phyloP scores from a whole-genome alignment of 92 coral and sea anemone species.

The Zoanthus solanderi region DNA sequence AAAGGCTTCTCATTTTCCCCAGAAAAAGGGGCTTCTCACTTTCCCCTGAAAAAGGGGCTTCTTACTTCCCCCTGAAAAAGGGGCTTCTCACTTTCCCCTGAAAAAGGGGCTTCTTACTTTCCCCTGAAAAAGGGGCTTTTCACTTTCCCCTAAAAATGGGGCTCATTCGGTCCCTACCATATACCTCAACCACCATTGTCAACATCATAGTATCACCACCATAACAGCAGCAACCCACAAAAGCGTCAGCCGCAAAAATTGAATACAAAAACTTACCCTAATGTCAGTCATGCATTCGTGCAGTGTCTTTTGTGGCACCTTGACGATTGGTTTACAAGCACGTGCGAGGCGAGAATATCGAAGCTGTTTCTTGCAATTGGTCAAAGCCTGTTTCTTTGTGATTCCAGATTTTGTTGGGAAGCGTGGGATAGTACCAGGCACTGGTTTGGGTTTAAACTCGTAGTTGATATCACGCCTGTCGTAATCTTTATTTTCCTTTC shows the following conservation, averaged over 20 bases:
- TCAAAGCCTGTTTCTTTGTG: slow-evolving; percentile 61
- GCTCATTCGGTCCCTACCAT: too few species aligned
- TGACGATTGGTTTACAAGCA: slow-evolving; percentile 65
- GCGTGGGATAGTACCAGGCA: slow-evolving; percentile 45
- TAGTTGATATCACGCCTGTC: slow-evolving; percentile 80
- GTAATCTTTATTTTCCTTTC: slow-evolving; percentile 74
- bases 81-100: too few species aligned
- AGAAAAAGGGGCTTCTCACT: too few species aligned
- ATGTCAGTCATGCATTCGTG: slow-evolving; percentile 81
- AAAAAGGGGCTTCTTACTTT: too few species aligned
- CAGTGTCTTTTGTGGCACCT: slow-evolving; percentile 29
- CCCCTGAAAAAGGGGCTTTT: too few species aligned
- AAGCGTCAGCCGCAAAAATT: not conserved
- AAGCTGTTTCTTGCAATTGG: slow-evolving; percentile 64
- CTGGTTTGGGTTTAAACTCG: slow-evolving; percentile 73
- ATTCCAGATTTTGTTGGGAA: slow-evolving; percentile 83
- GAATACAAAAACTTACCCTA: slow-evolving; percentile 53
- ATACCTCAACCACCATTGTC: not conserved
- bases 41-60: too few species aligned
- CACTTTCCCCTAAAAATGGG: too few species aligned
- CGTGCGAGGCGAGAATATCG: slow-evolving; percentile 51
- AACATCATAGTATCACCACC: not conserved
- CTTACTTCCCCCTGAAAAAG: too few species aligned
- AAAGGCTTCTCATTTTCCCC: too few species aligned
- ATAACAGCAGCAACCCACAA: not conserved